phyloP scores from a whole-genome alignment of 2,888 invertebrate species.

The Phytoseiulus persimilis region DNA sequence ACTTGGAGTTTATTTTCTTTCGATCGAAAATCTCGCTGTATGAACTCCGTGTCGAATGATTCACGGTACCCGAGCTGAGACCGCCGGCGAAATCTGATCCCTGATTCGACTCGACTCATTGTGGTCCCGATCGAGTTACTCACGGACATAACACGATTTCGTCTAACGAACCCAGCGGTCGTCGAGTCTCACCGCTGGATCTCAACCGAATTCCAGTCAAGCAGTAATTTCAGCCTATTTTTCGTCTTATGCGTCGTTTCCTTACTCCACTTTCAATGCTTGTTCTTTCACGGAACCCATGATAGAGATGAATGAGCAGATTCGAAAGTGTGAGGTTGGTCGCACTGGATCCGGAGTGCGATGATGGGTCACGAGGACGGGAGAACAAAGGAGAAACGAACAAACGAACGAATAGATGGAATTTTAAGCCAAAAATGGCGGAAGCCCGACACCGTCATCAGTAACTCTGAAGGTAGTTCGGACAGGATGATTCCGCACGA shows the following conservation, averaged over 20 bases:
- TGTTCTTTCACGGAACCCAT: not conserved
- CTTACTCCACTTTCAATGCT: not conserved
- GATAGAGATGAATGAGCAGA: not conserved
- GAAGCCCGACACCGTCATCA: slow-evolving; percentile 14
- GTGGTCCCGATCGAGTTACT: not conserved
- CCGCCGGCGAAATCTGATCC: not conserved
- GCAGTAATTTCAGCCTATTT: too few species aligned
- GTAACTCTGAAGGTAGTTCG: not conserved
- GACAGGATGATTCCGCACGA: not conserved
- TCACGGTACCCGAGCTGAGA: not conserved
- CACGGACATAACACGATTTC: not conserved
- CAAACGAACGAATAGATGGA: slow-evolving; percentile 15
- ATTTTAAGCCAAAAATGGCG: slow-evolving; percentile 34
- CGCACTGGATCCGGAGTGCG: not conserved
- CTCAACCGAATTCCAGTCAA: too few species aligned
- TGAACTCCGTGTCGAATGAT: not conserved
- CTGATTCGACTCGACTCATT: not conserved
- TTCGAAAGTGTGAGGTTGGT: not conserved
- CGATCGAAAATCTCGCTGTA: not conserved
- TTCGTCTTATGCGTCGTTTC: not conserved
- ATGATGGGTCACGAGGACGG: not conserved
- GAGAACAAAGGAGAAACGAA: not conserved
- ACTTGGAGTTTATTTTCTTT: too few species aligned
- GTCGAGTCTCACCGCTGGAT: too few species aligned
- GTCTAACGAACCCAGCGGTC: not conserved